Percentiles rank a stretch among this genome's conserved stretches.
These are phyloP conservation scores for Agrilus mali DNA, from an alignment of 2,888 invertebrate species.

Conservation along the genomic window DNA sequence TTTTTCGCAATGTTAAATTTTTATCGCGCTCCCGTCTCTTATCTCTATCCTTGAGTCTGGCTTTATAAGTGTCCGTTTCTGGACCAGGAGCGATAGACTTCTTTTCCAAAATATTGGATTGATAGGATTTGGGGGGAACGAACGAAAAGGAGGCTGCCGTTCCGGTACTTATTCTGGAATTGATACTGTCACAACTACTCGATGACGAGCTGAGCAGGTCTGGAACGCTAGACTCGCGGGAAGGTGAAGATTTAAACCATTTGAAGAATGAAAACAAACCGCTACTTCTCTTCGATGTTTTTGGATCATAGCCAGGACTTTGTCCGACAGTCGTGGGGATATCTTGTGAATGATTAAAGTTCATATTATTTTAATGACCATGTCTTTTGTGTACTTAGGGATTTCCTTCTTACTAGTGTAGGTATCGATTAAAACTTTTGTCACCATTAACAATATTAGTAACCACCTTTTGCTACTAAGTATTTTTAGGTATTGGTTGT, in stretches of 20 bases:
- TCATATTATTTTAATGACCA: conserved; percentile 21
- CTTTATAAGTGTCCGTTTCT: conserved; percentile 51
- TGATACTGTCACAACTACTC: conserved; percentile 49
- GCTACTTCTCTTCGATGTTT: conserved; percentile 32
- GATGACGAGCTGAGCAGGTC: conserved; percentile 29
- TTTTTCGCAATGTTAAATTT: conserved; percentile 49
- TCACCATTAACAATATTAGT: no score
- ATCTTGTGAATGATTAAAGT: conserved; percentile 20
- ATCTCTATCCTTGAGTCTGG: conserved; percentile 47
- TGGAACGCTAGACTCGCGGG: conserved; percentile 28
- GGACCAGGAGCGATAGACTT: conserved; percentile 40
- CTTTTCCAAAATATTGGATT: conserved; percentile 29
- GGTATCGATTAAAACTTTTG: no score
- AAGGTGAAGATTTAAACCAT: conserved; percentile 52
- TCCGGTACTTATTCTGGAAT: conserved; percentile 57
- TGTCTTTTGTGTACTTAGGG: conserved; percentile 13
- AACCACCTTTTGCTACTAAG: no score
- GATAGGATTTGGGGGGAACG: conserved; percentile 43
- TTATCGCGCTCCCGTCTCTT: conserved; percentile 44
- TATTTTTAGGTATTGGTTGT: no score
- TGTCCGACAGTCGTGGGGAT: conserved; percentile 24
- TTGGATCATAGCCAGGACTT: conserved; percentile 33
- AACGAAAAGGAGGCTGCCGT: conserved; percentile 63
- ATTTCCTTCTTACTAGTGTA: conserved; percentile 9
- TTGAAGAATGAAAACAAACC: conserved; percentile 52